Conservation (phyloP, 2,797 vertebrate species). For the Danio choprae region DNA sequence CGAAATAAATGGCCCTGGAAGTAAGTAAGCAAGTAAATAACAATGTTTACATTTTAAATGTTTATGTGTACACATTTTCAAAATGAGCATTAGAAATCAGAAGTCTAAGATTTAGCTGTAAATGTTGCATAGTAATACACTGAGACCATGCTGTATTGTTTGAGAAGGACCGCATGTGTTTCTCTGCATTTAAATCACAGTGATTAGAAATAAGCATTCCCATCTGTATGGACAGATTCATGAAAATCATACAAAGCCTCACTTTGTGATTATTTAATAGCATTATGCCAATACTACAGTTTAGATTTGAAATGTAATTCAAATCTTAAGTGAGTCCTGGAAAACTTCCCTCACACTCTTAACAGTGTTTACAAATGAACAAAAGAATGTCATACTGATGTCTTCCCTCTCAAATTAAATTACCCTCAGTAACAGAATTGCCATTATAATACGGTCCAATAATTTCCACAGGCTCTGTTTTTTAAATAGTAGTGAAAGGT, state of each 20-base stretch:
- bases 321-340: background rate
- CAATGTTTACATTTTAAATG: too few species aligned
- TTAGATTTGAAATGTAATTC: slow-evolving; percentile 7
- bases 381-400: slow-evolving; percentile 61
- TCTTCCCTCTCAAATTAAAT: slow-evolving; percentile 62
- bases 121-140: too few species aligned
- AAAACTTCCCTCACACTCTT: slow-evolving; percentile 30
- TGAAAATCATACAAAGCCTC: slow-evolving; percentile 17
- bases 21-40: too few species aligned
- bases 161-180: slow-evolving; percentile 10
- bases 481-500: slow-evolving; percentile 42
- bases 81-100: too few species aligned
- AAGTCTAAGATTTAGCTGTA: too few species aligned
- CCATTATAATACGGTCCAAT: slow-evolving; percentile 60
- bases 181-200: background rate
- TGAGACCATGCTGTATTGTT: background rate
- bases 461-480: slow-evolving; percentile 48
- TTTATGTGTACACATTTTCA: too few species aligned
- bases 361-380: slow-evolving; percentile 52
- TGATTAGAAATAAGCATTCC: slow-evolving; percentile 24
- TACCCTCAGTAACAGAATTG: slow-evolving; percentile 64
- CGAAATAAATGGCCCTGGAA: too few species aligned
- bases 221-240: slow-evolving; percentile 19
- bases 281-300: slow-evolving; percentile 2
- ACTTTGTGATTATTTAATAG: slow-evolving; percentile 16